Evolutionary conservation across 2,113 vertebrate species (phyloP).

Genomic region (Dendropsophus ebraccatus): DNA sequence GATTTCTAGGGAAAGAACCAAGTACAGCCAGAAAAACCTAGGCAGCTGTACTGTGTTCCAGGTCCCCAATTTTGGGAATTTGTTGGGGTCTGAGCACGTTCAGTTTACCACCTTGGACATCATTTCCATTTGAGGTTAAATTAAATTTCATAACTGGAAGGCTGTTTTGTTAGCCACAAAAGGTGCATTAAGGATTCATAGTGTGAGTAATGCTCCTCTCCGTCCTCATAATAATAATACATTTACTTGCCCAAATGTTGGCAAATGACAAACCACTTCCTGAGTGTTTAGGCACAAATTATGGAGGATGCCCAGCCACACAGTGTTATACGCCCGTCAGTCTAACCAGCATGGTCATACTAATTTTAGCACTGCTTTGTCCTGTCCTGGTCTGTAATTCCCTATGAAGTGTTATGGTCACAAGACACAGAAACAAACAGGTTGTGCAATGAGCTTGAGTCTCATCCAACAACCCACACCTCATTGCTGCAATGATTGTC

Average conservation of each 20-base stretch:
- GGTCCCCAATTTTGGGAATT: no score
- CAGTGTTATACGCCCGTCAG: neutral
- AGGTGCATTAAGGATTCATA: neutral
- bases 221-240: neutral
- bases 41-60: no score
- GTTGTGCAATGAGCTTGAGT: constrained; percentile 35
- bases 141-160: neutral
- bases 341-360: neutral
- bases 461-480: neutral
- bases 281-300: neutral
- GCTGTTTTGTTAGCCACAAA: neutral
- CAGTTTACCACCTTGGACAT: no score
- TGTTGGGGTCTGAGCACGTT: no score
- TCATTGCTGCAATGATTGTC: neutral
- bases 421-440: neutral
- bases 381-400: neutral
- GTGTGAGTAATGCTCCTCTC: neutral
- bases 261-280: constrained; percentile 14
- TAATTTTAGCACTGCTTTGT: neutral
- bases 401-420: neutral
- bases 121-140: no score
- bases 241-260: neutral
- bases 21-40: no score
- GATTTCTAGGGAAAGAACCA: no score
- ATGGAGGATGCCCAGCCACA: neutral